Conservation (phyloP, 37 sponge, comb jelly and placozoan species). For the Chondrilla cf. caribensis region DNA sequence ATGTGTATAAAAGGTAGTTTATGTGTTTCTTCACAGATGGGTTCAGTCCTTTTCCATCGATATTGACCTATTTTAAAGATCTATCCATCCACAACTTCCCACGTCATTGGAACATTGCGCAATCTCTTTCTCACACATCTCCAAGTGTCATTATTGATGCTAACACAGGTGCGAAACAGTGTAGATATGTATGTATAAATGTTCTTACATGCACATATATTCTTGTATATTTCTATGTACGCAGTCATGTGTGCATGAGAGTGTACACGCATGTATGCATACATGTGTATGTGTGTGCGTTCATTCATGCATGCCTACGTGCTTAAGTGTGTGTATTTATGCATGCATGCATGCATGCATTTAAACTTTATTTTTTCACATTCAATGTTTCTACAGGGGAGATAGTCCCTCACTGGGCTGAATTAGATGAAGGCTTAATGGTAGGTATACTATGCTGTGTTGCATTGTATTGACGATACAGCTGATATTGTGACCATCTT, state of each 20-base stretch:
- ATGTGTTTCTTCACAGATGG: slow-evolving; percentile 47
- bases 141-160: slow-evolving; percentile 62
- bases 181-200: neutral
- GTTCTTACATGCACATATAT: neutral
- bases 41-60: slow-evolving; percentile 70
- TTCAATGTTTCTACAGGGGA: slow-evolving; percentile 33
- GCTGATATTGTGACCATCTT: no score
- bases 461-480: no score
- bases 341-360: neutral
- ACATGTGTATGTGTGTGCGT: neutral
- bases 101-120: slow-evolving; percentile 67
- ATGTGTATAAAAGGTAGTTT: no score
- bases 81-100: slow-evolving; percentile 56
- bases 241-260: neutral
- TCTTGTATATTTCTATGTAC: neutral
- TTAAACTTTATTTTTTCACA: neutral
- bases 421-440: slow-evolving; percentile 44
- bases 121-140: slow-evolving; percentile 23
- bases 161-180: neutral
- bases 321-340: slow-evolving; percentile 1
- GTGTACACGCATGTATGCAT: neutral
- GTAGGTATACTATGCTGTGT: slow-evolving; percentile 39
- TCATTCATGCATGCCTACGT: neutral
- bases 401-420: slow-evolving; percentile 67
- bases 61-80: slow-evolving; percentile 65